These are phyloP conservation scores for Ophraella communa DNA, from an alignment of 2,888 invertebrate species.

Conservation along the genomic window DNA sequence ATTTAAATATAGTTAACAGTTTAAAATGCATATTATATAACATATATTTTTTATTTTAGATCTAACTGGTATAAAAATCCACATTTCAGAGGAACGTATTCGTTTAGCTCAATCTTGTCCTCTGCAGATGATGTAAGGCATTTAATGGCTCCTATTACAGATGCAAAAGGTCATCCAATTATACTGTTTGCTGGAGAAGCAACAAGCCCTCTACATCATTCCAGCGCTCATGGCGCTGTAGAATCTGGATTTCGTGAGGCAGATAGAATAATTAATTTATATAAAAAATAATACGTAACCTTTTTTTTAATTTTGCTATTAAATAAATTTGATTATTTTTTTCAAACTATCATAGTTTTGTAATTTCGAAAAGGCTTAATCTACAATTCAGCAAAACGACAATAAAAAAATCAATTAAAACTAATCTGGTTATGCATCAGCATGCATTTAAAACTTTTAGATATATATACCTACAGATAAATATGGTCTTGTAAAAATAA, in stretches of 20 bases:
- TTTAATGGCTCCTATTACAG: conserved; percentile 27
- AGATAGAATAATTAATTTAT: conserved; percentile 46
- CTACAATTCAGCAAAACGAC: no score
- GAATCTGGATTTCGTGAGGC: conserved; percentile 62
- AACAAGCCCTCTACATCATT: conserved; percentile 57
- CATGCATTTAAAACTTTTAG: no score
- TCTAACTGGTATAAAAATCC: conserved; percentile 45
- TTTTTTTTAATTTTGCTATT: no score
- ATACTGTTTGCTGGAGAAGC: conserved; percentile 67
- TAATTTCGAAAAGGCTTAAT: no score
- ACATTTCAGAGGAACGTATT: conserved; percentile 45
- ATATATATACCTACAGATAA: no score
- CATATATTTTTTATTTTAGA: conserved; percentile 27
- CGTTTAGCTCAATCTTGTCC: conserved; percentile 24
- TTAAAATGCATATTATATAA: not conserved
- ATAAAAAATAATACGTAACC: conserved; percentile 13
- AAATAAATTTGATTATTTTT: no score
- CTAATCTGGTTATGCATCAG: no score
- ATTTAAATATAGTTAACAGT: no score
- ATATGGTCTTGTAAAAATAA: no score
- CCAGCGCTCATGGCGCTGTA: conserved; percentile 62
- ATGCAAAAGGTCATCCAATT: conserved; percentile 56
- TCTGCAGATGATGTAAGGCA: not conserved
- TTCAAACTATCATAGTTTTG: no score
- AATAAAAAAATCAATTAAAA: no score